Conservation (phyloP, 1,140 invertebrate genomes). For the Ceratina australensis region DNA sequence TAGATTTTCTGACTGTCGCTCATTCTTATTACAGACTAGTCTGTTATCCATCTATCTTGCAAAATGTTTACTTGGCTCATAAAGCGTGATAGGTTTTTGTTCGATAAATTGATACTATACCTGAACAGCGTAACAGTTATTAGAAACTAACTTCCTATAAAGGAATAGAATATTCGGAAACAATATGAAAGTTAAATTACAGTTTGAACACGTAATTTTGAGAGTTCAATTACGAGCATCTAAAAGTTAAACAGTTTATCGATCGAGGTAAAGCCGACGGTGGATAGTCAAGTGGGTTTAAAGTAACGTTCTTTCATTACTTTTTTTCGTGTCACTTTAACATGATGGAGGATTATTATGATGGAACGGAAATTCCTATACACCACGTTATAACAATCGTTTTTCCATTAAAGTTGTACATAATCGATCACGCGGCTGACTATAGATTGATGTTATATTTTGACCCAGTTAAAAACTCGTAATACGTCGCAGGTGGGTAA, state of each 20-base stretch:
- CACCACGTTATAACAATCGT: neutral
- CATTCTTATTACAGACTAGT: too few relatives aligned
- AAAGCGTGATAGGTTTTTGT: neutral
- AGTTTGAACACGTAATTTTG: neutral
- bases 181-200: neutral
- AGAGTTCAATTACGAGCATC: neutral
- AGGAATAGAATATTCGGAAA: neutral
- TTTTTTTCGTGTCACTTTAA: neutral
- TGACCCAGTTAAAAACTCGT: neutral
- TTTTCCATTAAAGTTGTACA: slow-evolving; percentile 2
- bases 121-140: neutral
- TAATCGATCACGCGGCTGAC: neutral
- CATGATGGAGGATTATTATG: slow-evolving; percentile 8
- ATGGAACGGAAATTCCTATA: neutral
- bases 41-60: too few relatives aligned
- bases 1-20: too few relatives aligned
- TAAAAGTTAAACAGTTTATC: neutral
- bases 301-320: neutral
- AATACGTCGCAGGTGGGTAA: neutral
- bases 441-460: neutral
- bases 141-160: neutral
- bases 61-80: too few relatives aligned
- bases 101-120: neutral
- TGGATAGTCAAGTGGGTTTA: neutral
- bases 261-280: neutral